phyloP scores from a whole-genome alignment of 2,888 invertebrate species.

The Xiphydria camelus region DNA sequence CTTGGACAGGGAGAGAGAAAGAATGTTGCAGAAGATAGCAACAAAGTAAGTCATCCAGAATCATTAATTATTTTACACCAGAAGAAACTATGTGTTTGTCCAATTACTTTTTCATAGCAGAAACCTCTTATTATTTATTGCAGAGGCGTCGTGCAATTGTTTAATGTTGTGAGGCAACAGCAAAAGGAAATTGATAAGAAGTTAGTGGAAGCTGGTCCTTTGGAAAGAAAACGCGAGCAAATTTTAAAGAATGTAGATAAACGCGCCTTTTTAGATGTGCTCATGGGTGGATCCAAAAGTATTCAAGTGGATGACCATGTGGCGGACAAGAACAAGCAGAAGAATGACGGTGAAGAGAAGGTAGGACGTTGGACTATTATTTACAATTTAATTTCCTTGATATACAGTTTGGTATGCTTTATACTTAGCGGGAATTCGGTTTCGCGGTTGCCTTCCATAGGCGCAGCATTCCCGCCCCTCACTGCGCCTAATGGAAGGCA shows the following conservation, averaged over 20 bases:
- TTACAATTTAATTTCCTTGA: neutral
- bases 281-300: conserved; percentile 67
- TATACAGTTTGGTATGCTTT: too few species aligned
- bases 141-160: conserved; percentile 89
- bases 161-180: conserved; percentile 86
- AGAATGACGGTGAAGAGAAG: conserved; percentile 59
- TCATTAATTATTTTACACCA: conserved; percentile 11
- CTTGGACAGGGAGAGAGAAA: conserved; percentile 77
- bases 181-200: conserved; percentile 77
- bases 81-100: conserved; percentile 4
- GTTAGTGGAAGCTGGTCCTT: conserved; percentile 71
- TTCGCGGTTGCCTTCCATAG: too few species aligned
- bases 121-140: conserved; percentile 18
- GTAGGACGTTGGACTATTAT: too few species aligned
- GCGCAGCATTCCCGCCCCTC: too few species aligned
- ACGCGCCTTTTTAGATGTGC: conserved; percentile 73
- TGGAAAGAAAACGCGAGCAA: conserved; percentile 79
- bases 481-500: too few species aligned
- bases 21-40: conserved; percentile 77
- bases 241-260: conserved; percentile 76
- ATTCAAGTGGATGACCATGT: conserved; percentile 56
- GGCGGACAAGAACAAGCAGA: conserved; percentile 62
- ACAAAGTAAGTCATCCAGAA: conserved; percentile 66
- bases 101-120: neutral
- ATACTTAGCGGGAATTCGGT: too few species aligned